These are phyloP conservation scores for Drosophila infuscata DNA, from an alignment of 2,888 invertebrate genomes.

Conservation along the genomic window DNA sequence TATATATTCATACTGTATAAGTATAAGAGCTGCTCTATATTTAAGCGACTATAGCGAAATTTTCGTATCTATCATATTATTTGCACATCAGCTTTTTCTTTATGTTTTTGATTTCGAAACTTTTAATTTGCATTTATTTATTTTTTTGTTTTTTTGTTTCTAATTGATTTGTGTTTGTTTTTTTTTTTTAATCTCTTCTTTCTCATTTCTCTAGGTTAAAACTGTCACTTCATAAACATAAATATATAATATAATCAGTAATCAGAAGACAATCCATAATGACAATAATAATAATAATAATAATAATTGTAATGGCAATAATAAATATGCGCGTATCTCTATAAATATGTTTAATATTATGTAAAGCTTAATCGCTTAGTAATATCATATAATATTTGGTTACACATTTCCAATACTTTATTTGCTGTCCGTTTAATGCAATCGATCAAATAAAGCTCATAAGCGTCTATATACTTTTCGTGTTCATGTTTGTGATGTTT, in stretches of 20 bases:
- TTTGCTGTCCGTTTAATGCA: slow-evolving; percentile 63
- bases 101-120: slow-evolving; percentile 13
- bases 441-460: slow-evolving; percentile 80
- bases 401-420: slow-evolving; percentile 71
- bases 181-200: slow-evolving; percentile 4
- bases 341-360: slow-evolving; percentile 63
- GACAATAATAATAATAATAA: slow-evolving; percentile 58
- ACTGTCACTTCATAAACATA: slow-evolving; percentile 17
- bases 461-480: slow-evolving; percentile 77
- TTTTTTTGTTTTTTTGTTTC: slow-evolving; percentile 16
- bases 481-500: slow-evolving; percentile 24
- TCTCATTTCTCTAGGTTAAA: slow-evolving; percentile 16
- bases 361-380: slow-evolving; percentile 76
- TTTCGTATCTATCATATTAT: slow-evolving; percentile 24
- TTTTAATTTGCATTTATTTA: slow-evolving; percentile 35
- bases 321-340: slow-evolving; percentile 54
- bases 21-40: slow-evolving; percentile 21
- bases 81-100: slow-evolving; percentile 35
- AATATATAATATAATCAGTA: slow-evolving; percentile 11
- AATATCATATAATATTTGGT: slow-evolving; percentile 80
- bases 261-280: slow-evolving; percentile 50
- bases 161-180: slow-evolving; percentile 44
- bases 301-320: slow-evolving; percentile 44
- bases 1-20: slow-evolving; percentile 15
- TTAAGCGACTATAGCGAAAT: slow-evolving; percentile 26